Evolutionary conservation across 2,113 vertebrate species (phyloP).

Genomic region (Ahaetulla prasina): DNA sequence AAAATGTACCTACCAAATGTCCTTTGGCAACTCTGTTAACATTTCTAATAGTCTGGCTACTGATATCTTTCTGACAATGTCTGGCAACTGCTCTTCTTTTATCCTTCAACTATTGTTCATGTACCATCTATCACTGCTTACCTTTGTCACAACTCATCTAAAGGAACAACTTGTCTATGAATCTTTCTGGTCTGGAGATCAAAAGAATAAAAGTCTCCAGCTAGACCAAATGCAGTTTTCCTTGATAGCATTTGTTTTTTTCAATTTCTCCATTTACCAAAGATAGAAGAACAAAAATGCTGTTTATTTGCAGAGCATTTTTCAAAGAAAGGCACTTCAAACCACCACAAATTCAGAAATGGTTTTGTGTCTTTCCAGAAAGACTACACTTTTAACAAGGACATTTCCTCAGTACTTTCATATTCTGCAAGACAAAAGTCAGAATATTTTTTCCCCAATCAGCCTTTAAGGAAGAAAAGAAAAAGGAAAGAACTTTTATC

Average conservation of each 20-base stretch:
- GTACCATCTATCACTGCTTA: background rate
- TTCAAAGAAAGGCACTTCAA: background rate
- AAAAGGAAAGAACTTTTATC: background rate
- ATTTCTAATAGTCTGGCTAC: background rate
- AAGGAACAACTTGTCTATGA: background rate
- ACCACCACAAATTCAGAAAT: background rate
- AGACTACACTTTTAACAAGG: constrained; percentile 8
- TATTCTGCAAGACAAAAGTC: constrained; percentile 18
- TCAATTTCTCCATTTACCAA: background rate
- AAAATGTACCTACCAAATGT: background rate
- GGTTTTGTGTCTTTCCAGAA: background rate
- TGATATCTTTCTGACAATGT: background rate
- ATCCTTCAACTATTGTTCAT: rapidly evolving
- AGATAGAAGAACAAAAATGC: background rate
- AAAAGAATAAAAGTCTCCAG: background rate
- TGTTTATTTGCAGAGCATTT: background rate
- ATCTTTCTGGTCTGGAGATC: background rate
- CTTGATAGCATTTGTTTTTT: background rate
- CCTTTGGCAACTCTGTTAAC: background rate
- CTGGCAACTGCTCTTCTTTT: background rate
- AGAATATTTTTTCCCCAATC: background rate
- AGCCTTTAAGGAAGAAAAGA: background rate
- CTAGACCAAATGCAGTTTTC: background rate
- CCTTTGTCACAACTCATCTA: background rate
- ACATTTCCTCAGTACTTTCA: background rate